Conservation (phyloP, 1,140 invertebrate species). For the Bombus waltoni region DNA sequence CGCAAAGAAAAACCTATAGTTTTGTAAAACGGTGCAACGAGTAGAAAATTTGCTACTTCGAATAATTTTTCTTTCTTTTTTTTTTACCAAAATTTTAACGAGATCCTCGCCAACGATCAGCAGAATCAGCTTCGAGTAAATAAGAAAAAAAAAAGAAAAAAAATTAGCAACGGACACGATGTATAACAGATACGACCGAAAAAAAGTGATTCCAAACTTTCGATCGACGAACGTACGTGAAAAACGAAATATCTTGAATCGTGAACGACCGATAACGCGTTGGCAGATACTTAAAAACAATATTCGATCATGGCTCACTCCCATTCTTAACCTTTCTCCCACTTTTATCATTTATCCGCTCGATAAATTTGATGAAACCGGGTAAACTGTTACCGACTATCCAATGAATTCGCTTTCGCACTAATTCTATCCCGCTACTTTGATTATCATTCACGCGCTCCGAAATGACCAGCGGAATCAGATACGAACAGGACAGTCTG, state of each 20-base stretch:
- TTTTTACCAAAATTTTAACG: too few relatives aligned
- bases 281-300: too few relatives aligned
- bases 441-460: constrained; percentile 34
- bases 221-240: neutral
- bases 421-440: constrained; percentile 14
- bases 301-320: neutral
- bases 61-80: too few relatives aligned
- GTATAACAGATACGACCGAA: too few relatives aligned
- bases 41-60: neutral
- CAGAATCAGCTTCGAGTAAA: neutral
- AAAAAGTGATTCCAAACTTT: too few relatives aligned
- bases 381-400: neutral
- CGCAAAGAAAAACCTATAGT: neutral
- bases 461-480: constrained; percentile 25
- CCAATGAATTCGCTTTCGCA: neutral
- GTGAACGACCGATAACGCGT: too few relatives aligned
- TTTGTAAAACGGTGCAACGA: neutral
- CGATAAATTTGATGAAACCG: neutral
- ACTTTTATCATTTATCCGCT: neutral
- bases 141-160: too few relatives aligned
- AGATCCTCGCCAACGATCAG: neutral
- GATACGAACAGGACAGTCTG: constrained; percentile 42
- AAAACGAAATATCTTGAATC: too few relatives aligned
- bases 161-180: too few relatives aligned
- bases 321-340: neutral